A percentile compares a stretch with the other conserved stretches of the same genome.
Conservation (phyloP, 2,888 invertebrate species). For the Brenthis ino region DNA sequence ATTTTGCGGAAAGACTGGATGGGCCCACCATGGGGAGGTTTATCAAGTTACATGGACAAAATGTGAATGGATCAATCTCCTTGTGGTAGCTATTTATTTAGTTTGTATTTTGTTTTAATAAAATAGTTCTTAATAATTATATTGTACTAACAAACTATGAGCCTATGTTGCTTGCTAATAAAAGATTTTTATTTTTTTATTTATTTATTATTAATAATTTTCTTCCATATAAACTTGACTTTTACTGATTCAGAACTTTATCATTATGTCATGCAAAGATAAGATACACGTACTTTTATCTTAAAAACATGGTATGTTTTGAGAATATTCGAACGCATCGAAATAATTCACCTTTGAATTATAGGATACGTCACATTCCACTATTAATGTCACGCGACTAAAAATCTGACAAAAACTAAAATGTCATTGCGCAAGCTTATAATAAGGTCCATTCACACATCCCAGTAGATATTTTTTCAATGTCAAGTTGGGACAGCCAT, state of each 20-base stretch:
- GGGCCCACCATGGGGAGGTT: no score
- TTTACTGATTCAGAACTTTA: neutral
- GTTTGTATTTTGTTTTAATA: no score
- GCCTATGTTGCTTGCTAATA: no score
- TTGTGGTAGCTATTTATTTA: no score
- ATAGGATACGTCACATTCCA: constrained; percentile 33
- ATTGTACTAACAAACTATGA: no score
- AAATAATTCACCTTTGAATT: constrained; percentile 11
- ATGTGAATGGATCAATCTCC: no score
- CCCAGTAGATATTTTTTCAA: constrained; percentile 71
- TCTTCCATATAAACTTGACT: no score
- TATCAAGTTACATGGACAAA: no score
- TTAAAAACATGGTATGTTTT: neutral
- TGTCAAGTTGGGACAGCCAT: constrained; percentile 69
- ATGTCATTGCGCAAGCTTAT: constrained; percentile 79
- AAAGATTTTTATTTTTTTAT: no score
- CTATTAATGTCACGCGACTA: constrained; percentile 65
- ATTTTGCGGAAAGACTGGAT: no score
- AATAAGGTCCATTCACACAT: constrained; percentile 78
- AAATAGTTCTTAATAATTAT: no score
- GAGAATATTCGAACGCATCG: constrained; percentile 1
- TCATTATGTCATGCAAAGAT: neutral
- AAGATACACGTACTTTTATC: neutral
- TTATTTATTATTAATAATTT: no score
- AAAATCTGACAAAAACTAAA: constrained; percentile 64